A percentile compares a stretch with the other conserved stretches of the same genome.
Evolutionary conservation across 2,888 invertebrate genomes (phyloP).

Genomic region (Sinohyriopsis cumingii): DNA sequence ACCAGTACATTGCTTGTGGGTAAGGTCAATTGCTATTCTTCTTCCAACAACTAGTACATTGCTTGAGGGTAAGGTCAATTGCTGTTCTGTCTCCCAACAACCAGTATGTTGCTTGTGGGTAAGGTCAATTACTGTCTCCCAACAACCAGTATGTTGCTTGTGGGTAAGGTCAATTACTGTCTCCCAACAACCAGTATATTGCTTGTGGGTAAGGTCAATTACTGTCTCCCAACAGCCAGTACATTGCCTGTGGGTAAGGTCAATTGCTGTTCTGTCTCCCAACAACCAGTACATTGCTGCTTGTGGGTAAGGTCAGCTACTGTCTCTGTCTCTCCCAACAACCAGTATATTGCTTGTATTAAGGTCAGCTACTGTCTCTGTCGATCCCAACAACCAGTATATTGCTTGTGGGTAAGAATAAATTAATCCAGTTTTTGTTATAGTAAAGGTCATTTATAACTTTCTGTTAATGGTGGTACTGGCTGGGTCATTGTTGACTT

Average conservation of each 20-base stretch:
- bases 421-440: no score
- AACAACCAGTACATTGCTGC: slow-evolving; percentile 85
- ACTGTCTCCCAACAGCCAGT: slow-evolving; percentile 74
- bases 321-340: slow-evolving; percentile 82
- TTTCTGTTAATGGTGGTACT: no score
- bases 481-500: no score
- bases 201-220: slow-evolving; percentile 80
- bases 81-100: slow-evolving; percentile 78
- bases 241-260: slow-evolving; percentile 74
- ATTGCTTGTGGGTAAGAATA: slow-evolving; percentile 81
- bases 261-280: slow-evolving; percentile 77
- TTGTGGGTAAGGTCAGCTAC: slow-evolving; percentile 77
- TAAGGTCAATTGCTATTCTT: slow-evolving; percentile 76
- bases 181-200: slow-evolving; percentile 81
- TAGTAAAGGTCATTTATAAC: no score
- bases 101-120: slow-evolving; percentile 86
- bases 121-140: slow-evolving; percentile 76
- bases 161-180: slow-evolving; percentile 78
- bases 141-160: slow-evolving; percentile 86
- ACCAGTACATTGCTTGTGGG: slow-evolving; percentile 87
- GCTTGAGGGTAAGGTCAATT: slow-evolving; percentile 80
- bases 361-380: slow-evolving; percentile 79
- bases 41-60: slow-evolving; percentile 83
- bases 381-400: slow-evolving; percentile 83
- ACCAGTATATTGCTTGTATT: slow-evolving; percentile 78